Evolutionary conservation across 2,113 vertebrate species (phyloP).

Genomic region (Typhlomys cinereus): DNA sequence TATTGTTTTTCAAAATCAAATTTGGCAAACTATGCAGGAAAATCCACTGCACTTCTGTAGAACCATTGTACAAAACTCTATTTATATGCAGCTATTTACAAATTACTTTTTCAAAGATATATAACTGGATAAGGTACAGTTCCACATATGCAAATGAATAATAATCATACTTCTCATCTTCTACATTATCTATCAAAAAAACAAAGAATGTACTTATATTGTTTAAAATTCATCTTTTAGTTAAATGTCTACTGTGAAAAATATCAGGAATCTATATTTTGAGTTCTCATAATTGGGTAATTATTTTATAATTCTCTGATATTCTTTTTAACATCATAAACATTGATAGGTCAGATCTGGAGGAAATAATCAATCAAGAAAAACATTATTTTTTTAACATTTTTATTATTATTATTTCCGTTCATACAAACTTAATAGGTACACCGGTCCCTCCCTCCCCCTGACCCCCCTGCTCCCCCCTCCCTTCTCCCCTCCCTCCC

Average conservation of each 20-base stretch:
- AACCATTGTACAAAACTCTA: neutral
- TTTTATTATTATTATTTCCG: conserved; percentile 3
- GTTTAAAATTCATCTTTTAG: too few species aligned
- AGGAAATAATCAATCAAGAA: neutral
- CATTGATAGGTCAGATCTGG: neutral
- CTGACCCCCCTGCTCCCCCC: too few species aligned
- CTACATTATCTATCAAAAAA: neutral
- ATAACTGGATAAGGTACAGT: neutral
- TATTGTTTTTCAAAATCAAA: neutral
- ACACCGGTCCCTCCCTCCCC: too few species aligned
- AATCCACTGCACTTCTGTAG: neutral
- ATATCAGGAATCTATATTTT: conserved; percentile 11
- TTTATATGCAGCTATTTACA: neutral
- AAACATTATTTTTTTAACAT: neutral
- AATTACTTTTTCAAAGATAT: too few species aligned
- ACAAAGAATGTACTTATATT: neutral
- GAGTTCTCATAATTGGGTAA: neutral
- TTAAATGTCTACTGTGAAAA: neutral
- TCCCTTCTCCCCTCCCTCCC: too few species aligned
- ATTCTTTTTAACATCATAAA: neutral
- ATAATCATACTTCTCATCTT: neutral
- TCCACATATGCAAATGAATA: neutral
- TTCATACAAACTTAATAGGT: too few species aligned
- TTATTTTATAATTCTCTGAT: neutral
- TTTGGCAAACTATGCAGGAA: neutral